These are phyloP conservation scores for Augiades crinisus DNA, from an alignment of 2,888 invertebrate species.

Conservation along the genomic window DNA sequence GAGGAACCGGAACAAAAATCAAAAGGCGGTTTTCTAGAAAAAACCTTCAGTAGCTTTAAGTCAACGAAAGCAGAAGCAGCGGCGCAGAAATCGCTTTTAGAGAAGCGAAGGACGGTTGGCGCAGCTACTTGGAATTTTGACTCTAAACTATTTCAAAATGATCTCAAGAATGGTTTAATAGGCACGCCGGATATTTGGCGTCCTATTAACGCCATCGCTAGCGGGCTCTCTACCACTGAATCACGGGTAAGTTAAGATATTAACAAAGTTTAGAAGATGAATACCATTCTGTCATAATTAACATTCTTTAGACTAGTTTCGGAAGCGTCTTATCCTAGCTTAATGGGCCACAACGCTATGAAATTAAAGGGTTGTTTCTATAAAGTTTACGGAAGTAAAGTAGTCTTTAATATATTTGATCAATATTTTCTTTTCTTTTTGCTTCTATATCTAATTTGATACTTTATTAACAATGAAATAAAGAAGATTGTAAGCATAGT, in stretches of 20 bases:
- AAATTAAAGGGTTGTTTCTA: background rate
- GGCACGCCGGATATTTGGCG: conserved; percentile 88
- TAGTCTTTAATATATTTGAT: too few relatives aligned
- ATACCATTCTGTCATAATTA: background rate
- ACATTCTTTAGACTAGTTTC: background rate
- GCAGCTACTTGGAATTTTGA: conserved; percentile 86
- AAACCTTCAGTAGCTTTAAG: conserved; percentile 74
- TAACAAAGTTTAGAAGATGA: background rate
- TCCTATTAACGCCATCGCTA: conserved; percentile 83
- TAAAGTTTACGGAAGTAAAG: background rate
- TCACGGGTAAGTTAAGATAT: conserved; percentile 65
- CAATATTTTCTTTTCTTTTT: too few relatives aligned
- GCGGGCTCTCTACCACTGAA: conserved; percentile 80
- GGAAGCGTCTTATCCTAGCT: background rate
- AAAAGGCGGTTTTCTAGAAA: conserved; percentile 74
- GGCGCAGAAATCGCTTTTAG: conserved; percentile 75
- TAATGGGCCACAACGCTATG: background rate
- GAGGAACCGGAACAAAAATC: conserved; percentile 69
- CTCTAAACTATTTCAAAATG: conserved; percentile 82
- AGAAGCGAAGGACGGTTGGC: conserved; percentile 84
- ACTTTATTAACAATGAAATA: too few relatives aligned
- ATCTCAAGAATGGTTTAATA: conserved; percentile 80
- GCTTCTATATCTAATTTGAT: too few relatives aligned
- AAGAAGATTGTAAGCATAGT: too few relatives aligned
- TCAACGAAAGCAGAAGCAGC: conserved; percentile 67